Conservation (phyloP, 2,113 vertebrate species). For the Puffinus mauretanicus region DNA sequence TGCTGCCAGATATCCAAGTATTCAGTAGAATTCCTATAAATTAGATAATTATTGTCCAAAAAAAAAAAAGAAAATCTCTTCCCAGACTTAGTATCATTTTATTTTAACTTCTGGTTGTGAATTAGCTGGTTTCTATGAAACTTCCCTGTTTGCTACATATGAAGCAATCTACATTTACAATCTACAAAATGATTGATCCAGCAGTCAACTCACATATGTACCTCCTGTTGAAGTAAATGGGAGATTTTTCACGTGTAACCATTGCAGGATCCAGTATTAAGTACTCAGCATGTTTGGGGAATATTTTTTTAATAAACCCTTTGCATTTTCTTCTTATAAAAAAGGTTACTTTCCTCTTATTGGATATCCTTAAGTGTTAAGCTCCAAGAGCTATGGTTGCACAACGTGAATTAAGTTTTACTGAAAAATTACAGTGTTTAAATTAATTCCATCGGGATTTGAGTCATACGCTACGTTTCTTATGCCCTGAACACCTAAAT, state of each 20-base stretch:
- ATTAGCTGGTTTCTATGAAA: slow-evolving; percentile 88
- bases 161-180: slow-evolving; percentile 48
- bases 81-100: not conserved
- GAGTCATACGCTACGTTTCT: not conserved
- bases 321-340: not conserved
- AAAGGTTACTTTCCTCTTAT: not conserved
- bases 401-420: not conserved
- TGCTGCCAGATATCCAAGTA: not conserved
- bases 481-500: not conserved
- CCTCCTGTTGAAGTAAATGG: not conserved
- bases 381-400: slow-evolving; percentile 30
- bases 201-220: not conserved
- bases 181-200: not conserved
- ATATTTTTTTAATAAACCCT: not conserved
- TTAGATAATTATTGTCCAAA: accelerated
- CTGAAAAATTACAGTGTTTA: not conserved
- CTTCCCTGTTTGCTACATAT: slow-evolving; percentile 84
- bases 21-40: not conserved
- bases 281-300: slow-evolving; percentile 35
- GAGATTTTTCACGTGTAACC: not conserved
- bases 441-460: not conserved
- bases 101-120: slow-evolving; percentile 56
- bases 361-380: slow-evolving; percentile 19
- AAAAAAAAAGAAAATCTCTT: not conserved
- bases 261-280: not conserved